phyloP scores from a whole-genome alignment of 2,113 vertebrate genomes.

The Apteryx owenii region DNA sequence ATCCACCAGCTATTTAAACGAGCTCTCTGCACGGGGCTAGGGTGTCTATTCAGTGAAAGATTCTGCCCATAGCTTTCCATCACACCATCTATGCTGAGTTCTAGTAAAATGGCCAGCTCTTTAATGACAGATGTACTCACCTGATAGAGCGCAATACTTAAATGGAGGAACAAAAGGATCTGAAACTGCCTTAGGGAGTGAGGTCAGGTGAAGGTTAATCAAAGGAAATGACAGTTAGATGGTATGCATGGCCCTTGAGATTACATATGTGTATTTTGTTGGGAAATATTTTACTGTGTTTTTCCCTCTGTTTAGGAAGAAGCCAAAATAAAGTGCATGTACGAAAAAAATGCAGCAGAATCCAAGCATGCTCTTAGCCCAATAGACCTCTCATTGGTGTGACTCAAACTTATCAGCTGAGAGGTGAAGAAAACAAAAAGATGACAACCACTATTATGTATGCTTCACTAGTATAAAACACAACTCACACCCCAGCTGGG shows the following conservation, averaged over 20 bases:
- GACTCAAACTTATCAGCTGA: neutral
- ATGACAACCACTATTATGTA: neutral
- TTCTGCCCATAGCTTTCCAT: neutral
- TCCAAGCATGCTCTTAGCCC: rapidly evolving
- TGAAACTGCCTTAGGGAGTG: constrained; percentile 58
- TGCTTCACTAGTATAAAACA: rapidly evolving
- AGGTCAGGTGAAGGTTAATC: constrained; percentile 82
- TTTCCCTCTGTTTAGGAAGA: constrained; percentile 38
- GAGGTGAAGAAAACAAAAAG: neutral
- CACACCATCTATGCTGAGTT: rapidly evolving
- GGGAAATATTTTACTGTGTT: constrained; percentile 58
- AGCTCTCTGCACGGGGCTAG: neutral
- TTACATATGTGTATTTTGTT: neutral
- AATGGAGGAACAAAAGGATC: constrained; percentile 54
- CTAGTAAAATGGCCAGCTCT: neutral
- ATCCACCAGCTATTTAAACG: rapidly evolving
- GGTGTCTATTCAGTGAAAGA: neutral
- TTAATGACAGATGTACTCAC: constrained; percentile 11
- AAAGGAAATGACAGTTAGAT: constrained; percentile 79
- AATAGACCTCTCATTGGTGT: rapidly evolving
- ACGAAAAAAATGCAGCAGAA: neutral
- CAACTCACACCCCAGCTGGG: neutral
- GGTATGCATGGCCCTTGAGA: constrained; percentile 67
- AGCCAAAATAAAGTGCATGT: neutral
- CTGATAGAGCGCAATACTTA: neutral